Conservation (phyloP, 2,113 vertebrate species). For the Gadus macrocephalus region DNA sequence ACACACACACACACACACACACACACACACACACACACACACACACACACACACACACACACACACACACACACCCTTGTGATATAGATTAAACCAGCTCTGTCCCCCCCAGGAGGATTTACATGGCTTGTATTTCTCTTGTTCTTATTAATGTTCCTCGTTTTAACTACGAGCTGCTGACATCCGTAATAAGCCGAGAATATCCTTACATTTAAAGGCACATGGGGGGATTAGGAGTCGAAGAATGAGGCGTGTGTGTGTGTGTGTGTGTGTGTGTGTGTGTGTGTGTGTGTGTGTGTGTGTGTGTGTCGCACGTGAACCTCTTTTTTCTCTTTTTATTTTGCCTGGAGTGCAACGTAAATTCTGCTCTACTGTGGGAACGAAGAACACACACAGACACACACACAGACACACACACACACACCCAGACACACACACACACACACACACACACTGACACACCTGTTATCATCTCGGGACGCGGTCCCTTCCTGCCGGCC, state of each 20-base stretch:
- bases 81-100: conserved; percentile 5
- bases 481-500: conserved; percentile 38
- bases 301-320: conserved; percentile 31
- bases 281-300: conserved; percentile 32
- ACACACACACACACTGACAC: conserved; percentile 1
- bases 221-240: conserved; percentile 27
- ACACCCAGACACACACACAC: too few species aligned
- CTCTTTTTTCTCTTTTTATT: conserved; percentile 21
- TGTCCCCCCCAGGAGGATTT: conserved; percentile 14
- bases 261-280: conserved; percentile 31
- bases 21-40: too few species aligned
- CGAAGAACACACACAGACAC: conserved; percentile 21
- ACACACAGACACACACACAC: conserved; percentile 34
- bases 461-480: conserved; percentile 60
- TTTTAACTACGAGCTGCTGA: conserved; percentile 19
- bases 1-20: too few species aligned
- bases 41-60: too few species aligned
- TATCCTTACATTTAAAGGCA: conserved; percentile 27
- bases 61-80: conserved; percentile 13
- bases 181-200: conserved; percentile 27
- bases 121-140: conserved; percentile 14
- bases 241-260: conserved; percentile 26
- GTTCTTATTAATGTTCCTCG: neutral
- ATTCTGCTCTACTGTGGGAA: conserved; percentile 18
- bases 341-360: conserved; percentile 31